Percentiles rank a stretch among this genome's conserved stretches.
Conservation (phyloP, 2,797 vertebrate genomes). For the Neomorphus geoffroyi region DNA sequence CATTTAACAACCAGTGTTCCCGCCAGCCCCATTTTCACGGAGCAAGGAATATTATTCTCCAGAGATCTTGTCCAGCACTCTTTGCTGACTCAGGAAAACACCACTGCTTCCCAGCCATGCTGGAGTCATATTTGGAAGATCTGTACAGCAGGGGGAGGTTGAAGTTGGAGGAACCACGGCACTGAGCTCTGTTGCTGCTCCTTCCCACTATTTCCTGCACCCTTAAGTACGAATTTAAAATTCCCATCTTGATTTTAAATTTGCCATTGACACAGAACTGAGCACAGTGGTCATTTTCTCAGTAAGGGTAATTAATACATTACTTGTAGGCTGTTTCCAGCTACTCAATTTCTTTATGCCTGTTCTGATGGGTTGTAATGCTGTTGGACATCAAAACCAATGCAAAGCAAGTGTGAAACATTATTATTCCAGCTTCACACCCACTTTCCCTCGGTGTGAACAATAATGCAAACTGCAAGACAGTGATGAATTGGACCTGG, state of each 20-base stretch:
- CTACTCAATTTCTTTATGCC: neutral
- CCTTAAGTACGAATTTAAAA: neutral
- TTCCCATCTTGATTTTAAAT: neutral
- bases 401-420: slow-evolving; percentile 46
- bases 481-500: slow-evolving; percentile 63
- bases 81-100: neutral
- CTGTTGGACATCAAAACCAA: neutral
- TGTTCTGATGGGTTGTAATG: neutral
- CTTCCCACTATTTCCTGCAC: rapidly evolving
- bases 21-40: neutral
- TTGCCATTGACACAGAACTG: rapidly evolving
- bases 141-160: rapidly evolving
- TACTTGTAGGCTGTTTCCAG: neutral
- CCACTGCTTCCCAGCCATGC: neutral
- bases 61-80: neutral
- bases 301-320: neutral
- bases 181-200: neutral
- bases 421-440: slow-evolving; percentile 67
- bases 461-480: slow-evolving; percentile 37
- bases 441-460: slow-evolving; percentile 42
- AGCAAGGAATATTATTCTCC: rapidly evolving
- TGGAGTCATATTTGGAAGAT: neutral
- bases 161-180: rapidly evolving
- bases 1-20: neutral
- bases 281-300: neutral